Base-by-base conservation (phyloP, 2,888 invertebrate genomes). In the Spicauda simplicius region DNA sequence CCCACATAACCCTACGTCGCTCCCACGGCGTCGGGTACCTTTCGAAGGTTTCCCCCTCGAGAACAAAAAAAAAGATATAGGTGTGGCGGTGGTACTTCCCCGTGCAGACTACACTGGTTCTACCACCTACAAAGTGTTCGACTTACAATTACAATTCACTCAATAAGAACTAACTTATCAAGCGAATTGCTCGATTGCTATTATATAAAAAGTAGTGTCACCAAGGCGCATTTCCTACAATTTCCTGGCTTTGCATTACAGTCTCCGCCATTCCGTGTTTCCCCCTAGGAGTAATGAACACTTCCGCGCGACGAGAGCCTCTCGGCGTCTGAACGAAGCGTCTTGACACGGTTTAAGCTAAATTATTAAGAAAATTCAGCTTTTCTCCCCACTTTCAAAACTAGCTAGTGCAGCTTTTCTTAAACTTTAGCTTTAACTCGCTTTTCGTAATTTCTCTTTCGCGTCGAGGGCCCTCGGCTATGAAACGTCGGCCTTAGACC, bases 321-420 rank as follows among this genome's bases (percentile, higher is more conserved):
- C 67, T 67, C 30, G 20, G 61, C 67, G 56, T 50, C 50, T 20
- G 50, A 56, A 67, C 66, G 61, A 52, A 67, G 66, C 61, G 61
- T 67, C 66, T 67, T 67, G 66, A 67, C 66, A 67, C 61, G 66
- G 66, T 67, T 67, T 48, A 45, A 61, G 66, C 66, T 61, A 67
- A 67, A 67, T 67, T 67, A 67, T 67, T 67, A 67, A 67, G 66
- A 60, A 67, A 67, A 67, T 61, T 66, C 60, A 45, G 48, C 53
- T 20, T 67, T 67, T 56, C 48, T 50, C 55, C 20, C 55, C 59
- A 60, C 60, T 60, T 56, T 60, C 18, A 50, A 45, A 66, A 66
- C 66, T 61, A 50, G 66, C 66, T 61, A 66, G 66, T 61, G 66
- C 66, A 66, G 66, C 60, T 50, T 55, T 66, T 56, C 60, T 55